Evolutionary conservation across 2,797 vertebrate genomes (phyloP).

Genomic region (Clarias platycephalus): DNA sequence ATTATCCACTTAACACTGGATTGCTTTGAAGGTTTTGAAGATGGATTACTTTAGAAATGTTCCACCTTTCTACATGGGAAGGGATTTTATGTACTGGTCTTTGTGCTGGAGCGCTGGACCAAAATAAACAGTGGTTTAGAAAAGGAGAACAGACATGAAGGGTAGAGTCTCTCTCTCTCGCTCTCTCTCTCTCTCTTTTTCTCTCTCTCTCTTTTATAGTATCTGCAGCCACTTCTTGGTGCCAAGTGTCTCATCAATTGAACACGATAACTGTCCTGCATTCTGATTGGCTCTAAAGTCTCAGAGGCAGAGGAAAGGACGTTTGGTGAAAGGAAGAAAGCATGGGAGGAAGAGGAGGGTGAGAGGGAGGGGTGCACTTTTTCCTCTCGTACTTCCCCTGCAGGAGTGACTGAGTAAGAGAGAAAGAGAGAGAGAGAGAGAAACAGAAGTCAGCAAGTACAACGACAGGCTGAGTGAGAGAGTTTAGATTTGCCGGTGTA

Average conservation of each 20-base stretch:
- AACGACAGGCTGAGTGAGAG: conserved; percentile 37
- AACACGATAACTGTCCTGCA: conserved; percentile 20
- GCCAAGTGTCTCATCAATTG: conserved; percentile 37
- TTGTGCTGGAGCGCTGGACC: conserved; percentile 11
- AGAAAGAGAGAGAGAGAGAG: background rate
- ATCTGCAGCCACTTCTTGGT: conserved; percentile 30
- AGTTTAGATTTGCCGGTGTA: conserved; percentile 27
- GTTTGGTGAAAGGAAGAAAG: conserved; percentile 41
- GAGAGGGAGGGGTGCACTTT: conserved; percentile 59
- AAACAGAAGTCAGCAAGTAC: conserved; percentile 61
- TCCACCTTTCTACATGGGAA: conserved; percentile 4
- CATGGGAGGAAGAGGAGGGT: conserved; percentile 44
- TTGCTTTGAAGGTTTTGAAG: background rate
- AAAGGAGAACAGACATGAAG: background rate
- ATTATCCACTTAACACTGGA: background rate
- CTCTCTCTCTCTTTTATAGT: conserved; percentile 2
- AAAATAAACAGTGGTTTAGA: conserved; percentile 35
- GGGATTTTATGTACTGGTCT: background rate
- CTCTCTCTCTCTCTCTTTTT: background rate
- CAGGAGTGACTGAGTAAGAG: conserved; percentile 45
- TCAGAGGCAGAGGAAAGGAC: conserved; percentile 61
- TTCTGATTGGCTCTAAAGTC: conserved; percentile 51
- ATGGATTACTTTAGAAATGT: conserved; percentile 12
- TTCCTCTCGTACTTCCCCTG: conserved; percentile 50
- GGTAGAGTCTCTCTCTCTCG: background rate